Base-by-base conservation (phyloP, 2,113 vertebrate species). In the Myodes glareolus region DNA sequence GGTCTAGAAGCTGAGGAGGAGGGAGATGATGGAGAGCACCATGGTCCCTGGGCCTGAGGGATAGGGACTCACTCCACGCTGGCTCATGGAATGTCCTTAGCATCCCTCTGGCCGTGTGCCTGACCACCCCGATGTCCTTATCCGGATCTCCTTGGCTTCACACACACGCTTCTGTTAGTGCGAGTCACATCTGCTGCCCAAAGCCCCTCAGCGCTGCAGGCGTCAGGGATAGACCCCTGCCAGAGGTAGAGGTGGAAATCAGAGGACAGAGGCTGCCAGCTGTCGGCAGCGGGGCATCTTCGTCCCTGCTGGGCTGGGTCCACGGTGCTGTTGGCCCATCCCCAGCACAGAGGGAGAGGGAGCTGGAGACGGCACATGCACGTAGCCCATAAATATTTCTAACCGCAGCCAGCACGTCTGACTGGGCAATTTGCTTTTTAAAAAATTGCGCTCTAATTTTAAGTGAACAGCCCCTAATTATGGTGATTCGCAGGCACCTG, bases 381-480 rank as follows among this genome's bases (percentile, higher is more conserved):
- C 45, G 67, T 94, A 92, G 85, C 91, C 98, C 97, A 96, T 98
- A 95, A 98, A 97, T 97, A 97, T 97, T 98, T 97, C 96, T 86
- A 98, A 94, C 94, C 91, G 0, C 77, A 92, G 95, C 93, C 96
- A 94, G 23, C 84, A 61, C 4, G 14, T 97, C 97, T 95, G 82
- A 91, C 97, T 97, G 94, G 97, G 96, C 98, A 97, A 95, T 98
- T 98, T 97, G 58, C 55, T 94, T 98, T 97, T 98, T 96, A 91
- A 95, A 97, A 98, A 97, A 98, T 98, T 95, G 97, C 94, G 92
- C 96, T 97, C 96, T 98, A 96, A 97, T 98, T 98, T 98, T 98
- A 98, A 97, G 98, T 97, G 98, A 98, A 97, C 96, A 98, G 96
- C 95, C 97, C 98, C 98, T 98, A 98, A 98, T 98, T 98, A 98